Evolutionary conservation across 2,797 vertebrate species (phyloP), one percentile per base, ranked within the genome.

Genomic region (Poecilia wingei): DNA sequence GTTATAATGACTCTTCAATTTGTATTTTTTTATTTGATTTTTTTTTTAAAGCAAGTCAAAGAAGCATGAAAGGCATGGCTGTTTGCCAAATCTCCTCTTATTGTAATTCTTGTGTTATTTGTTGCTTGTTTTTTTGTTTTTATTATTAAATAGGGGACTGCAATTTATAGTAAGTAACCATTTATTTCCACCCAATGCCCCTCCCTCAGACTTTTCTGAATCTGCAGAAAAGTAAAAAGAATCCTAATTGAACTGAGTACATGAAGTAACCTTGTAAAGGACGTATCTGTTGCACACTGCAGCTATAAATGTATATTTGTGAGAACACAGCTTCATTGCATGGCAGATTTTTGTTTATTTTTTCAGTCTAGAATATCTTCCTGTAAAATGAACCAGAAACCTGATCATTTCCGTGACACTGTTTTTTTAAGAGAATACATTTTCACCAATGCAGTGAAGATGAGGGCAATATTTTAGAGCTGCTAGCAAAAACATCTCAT

Each of bases 1-100:
- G 83, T 53, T 46, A 7, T 75, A 80, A 82, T 89, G 83, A 91
- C 59, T 75, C 73, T 84, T 86, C 36, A 75, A 31, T 72, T 31
- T 73, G 51, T 86, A 66, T 72, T 81, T 85, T 74, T 78, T 6
- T 18, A 2, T 2, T 20, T 16, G 0, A 1, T 18, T 6, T 85
- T 72, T 83, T 83, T 85, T 75, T 78, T 57, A 76, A 88, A 86
- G 83, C 78, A 82, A 86, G 49, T 88, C 22, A 80, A 79, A 89
- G 84, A 87, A 86, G 94, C 95, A 96, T 95, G 93, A 84, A 90
- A 91, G 86, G 93, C 93, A 93, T 95, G 92, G 87, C 71, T 55
- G 41, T 91, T 82, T 88, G 72, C 87, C 84, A 83, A 84, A 90
- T 89, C 57, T 84, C 18, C 79, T 79, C 39, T 88, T 75, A 43